Base-by-base conservation (phyloP, 2,797 vertebrate genomes). In the Anguilla pacifica region DNA sequence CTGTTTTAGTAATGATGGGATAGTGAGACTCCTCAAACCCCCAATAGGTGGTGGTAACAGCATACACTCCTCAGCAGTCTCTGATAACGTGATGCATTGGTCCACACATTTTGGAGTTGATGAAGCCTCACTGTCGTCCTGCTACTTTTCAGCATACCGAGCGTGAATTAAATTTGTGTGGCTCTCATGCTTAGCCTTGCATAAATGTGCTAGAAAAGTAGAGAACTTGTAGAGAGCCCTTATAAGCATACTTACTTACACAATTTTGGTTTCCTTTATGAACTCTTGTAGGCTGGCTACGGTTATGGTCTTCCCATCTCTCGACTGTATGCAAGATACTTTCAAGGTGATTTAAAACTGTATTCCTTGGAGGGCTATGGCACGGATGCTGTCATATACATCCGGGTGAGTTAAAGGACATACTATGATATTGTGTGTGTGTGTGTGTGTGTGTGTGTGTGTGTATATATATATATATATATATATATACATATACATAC, bases 231-330 rank as follows among this genome's bases (percentile, higher is more conserved):
- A 11, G 51, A 11, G 59, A 61, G 59, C 22, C 17, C 59, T 61
- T 17, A 17, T 59, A 13, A 13, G 59, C 17, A 61, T 22, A 17
- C 59, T 22, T 72, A 3, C n/a, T 72, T 10, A 35, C 9, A 72
- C 70, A 9, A 72, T 77, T 77, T 67, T 0, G 35, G 25, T 77
- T 72, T 51, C 46, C 2, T 83, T 77, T 28, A 7, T 17, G 28
- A 74, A 74, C 83, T 4, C 83, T 25, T 74, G 22, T 93, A 99
- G 98, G 98, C 99, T 94, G 99, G 99, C 87, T 99, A 98, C 93
- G 99, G 99, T 49, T 98, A 99, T 25, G 99, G 99, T 28, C 94
- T 99, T 91, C 99, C 99, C 90, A 99, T 99, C 93, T 99, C 99
- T 25, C 97, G 98, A 35, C 96, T 99, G 22, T 99, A 99, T 39